Evolutionary conservation across 2,888 invertebrate genomes (phyloP).

Genomic region (Eristalis intricaria): DNA sequence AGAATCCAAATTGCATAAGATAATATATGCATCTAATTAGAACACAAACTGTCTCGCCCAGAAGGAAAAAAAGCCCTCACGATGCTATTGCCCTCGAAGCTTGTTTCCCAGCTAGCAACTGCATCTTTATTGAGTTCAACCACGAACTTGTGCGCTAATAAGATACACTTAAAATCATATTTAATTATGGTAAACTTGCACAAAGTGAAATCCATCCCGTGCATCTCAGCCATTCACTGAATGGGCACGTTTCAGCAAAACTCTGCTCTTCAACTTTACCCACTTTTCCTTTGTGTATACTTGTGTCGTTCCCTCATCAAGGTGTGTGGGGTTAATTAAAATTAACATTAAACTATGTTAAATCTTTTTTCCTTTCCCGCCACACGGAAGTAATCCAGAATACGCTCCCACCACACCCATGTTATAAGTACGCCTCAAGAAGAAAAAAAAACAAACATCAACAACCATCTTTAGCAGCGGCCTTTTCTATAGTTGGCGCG

Average conservation of each 20-base stretch:
- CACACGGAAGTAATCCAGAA: conserved; percentile 42
- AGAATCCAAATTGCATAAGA: neutral
- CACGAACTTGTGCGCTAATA: neutral
- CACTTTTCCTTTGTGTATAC: neutral
- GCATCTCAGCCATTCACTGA: conserved; percentile 8
- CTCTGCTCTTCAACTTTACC: neutral
- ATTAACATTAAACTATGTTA: conserved; percentile 62
- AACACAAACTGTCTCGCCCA: neutral
- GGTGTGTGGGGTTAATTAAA: conserved; percentile 55
- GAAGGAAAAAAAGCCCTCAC: neutral
- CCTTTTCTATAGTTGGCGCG: neutral
- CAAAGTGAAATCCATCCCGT: conserved; percentile 33
- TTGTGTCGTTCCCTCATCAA: conserved; percentile 41
- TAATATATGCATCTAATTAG: neutral
- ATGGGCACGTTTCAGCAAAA: neutral
- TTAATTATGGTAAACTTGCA: conserved; percentile 24
- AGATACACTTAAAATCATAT: conserved; percentile 3
- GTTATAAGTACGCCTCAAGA: neutral
- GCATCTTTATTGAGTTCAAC: neutral
- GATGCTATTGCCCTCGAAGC: neutral
- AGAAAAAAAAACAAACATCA: neutral
- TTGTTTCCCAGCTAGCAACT: neutral
- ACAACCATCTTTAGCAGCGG: neutral
- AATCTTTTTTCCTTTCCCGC: conserved; percentile 21
- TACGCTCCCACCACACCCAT: conserved; percentile 49